Evolutionary conservation across 1,140 invertebrate species (phyloP).

Genomic region (Drosophila tropicalis): DNA sequence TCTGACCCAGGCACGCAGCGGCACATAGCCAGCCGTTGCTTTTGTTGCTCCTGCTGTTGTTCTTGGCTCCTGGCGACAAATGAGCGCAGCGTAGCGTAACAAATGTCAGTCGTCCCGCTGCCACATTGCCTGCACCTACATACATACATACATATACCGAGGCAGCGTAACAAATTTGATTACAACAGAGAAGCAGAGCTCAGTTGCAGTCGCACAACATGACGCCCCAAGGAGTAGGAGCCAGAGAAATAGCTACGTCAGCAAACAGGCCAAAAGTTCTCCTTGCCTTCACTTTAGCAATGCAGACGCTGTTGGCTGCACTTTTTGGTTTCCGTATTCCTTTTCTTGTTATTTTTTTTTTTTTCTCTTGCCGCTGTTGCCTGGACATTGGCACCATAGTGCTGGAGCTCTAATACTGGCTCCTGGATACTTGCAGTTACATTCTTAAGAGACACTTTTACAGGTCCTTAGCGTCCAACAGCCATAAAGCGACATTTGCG

Average conservation of each 20-base stretch:
- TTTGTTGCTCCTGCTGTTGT: conserved; percentile 17
- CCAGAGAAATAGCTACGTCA: conserved; percentile 55
- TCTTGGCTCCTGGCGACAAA: conserved; percentile 57
- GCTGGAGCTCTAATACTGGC: neutral
- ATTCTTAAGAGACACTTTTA: conserved; percentile 64
- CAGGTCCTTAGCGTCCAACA: conserved; percentile 58
- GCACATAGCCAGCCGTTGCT: conserved; percentile 7
- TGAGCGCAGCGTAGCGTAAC: conserved; percentile 61
- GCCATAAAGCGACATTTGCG: conserved; percentile 63
- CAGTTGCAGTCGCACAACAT: conserved; percentile 32
- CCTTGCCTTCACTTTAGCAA: conserved; percentile 5
- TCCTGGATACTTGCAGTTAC: conserved; percentile 30
- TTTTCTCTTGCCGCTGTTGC: conserved; percentile 39
- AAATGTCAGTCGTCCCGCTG: conserved; percentile 34
- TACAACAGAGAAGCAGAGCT: conserved; percentile 49
- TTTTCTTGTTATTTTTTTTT: conserved; percentile 42
- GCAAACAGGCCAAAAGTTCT: conserved; percentile 60
- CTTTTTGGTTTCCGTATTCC: conserved; percentile 41
- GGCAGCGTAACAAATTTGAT: conserved; percentile 77
- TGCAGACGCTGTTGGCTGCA: conserved; percentile 43
- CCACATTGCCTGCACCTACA: conserved; percentile 23
- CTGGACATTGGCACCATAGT: conserved; percentile 24
- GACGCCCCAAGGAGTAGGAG: conserved; percentile 55
- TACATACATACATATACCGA: conserved; percentile 7
- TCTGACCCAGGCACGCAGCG: conserved; percentile 35